Conservation (phyloP, 2,797 vertebrate genomes). For the Acanthurus lineatus region DNA sequence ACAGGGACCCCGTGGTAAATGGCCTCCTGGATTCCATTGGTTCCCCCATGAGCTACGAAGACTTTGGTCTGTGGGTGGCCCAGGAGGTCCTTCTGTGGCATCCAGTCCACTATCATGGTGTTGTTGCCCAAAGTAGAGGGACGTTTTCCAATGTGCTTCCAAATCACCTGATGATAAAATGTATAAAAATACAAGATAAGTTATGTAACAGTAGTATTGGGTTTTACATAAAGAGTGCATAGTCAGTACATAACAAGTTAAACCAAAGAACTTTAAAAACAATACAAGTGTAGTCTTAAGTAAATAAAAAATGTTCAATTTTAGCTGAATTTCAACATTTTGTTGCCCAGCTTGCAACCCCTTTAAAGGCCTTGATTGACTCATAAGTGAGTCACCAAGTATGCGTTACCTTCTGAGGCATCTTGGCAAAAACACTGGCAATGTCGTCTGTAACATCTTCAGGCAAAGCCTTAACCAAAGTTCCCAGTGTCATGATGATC, state of each 20-base stretch:
- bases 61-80: slow-evolving; percentile 81
- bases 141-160: slow-evolving; percentile 76
- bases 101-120: slow-evolving; percentile 83
- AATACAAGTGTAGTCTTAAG: background rate
- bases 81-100: slow-evolving; percentile 85
- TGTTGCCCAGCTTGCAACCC: no score
- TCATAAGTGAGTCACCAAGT: background rate
- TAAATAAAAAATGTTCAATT: no score
- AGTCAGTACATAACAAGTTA: background rate
- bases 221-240: no score
- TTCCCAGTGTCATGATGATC: slow-evolving; percentile 86
- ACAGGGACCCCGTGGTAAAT: slow-evolving; percentile 83
- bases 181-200: background rate
- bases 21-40: slow-evolving; percentile 83
- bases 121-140: slow-evolving; percentile 82
- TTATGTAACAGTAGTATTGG: background rate
- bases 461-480: slow-evolving; percentile 70
- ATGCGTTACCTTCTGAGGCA: slow-evolving; percentile 84
- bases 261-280: background rate
- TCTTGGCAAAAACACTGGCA: slow-evolving; percentile 75
- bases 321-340: no score
- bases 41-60: slow-evolving; percentile 84
- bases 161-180: slow-evolving; percentile 74
- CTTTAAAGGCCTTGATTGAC: no score
- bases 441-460: slow-evolving; percentile 66